phyloP scores from a whole-genome alignment of 2,888 invertebrate genomes.

The Conus canariensis region DNA sequence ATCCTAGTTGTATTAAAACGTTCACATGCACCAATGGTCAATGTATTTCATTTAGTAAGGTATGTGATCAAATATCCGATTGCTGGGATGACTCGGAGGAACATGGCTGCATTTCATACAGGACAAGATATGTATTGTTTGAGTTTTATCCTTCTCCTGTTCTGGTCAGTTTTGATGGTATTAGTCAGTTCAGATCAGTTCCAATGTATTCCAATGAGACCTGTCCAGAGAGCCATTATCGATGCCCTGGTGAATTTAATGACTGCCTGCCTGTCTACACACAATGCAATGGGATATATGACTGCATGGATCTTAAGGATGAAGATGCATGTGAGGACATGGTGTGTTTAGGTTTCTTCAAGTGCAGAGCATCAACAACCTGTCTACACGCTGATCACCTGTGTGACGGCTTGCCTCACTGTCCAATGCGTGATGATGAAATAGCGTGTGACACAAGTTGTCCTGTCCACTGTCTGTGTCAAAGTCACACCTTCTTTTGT shows the following conservation, averaged over 20 bases:
- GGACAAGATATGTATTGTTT: neutral
- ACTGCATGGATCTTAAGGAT: too few relatives aligned
- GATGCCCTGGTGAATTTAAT: neutral
- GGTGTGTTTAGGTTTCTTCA: too few relatives aligned
- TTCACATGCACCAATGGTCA: too few relatives aligned
- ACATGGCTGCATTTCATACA: neutral
- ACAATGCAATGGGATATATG: too few relatives aligned
- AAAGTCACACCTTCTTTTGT: neutral
- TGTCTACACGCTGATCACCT: neutral
- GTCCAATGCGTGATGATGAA: constrained; percentile 13
- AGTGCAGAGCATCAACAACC: neutral
- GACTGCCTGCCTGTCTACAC: too few relatives aligned
- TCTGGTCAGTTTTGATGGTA: neutral
- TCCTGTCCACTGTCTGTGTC: neutral
- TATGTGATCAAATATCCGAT: too few relatives aligned
- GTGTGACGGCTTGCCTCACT: constrained; percentile 14
- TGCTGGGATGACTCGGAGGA: too few relatives aligned
- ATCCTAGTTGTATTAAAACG: too few relatives aligned
- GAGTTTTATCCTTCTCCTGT: neutral
- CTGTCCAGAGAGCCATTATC: constrained; percentile 12
- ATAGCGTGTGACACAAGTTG: neutral
- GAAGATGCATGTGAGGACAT: too few relatives aligned
- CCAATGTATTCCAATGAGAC: neutral
- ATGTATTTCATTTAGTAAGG: too few relatives aligned
- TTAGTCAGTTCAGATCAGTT: neutral